Evolutionary conservation across 2,888 invertebrate species (phyloP), one percentile per base, ranked within the genome.

Genomic region (Smittia aterrima): DNA sequence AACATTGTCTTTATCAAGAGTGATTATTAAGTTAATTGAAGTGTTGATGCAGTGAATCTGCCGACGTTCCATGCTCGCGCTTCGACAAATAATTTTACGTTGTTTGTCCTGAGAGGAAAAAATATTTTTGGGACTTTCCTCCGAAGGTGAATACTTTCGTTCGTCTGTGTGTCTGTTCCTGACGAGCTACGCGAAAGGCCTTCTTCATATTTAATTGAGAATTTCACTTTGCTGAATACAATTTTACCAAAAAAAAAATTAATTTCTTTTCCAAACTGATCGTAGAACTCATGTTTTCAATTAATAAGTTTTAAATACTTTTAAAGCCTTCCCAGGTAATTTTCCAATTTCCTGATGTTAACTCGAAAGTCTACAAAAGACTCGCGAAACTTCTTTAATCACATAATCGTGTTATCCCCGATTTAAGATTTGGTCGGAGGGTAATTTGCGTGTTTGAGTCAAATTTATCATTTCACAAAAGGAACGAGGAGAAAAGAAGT

Each of bases 391-490:
- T 25, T n/a, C n/a, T n/a, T 24, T 64, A 24, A 64, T 64, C 25
- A 6, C 24, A 64, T 27, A 64, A 64, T 64, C 64, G 27, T 64
- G 64, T 25, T 64, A 64, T 64, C 64, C 64, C 64, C 1, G 4
- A 13, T 27, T 64, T 27, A 64, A 64, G 22, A 58, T 7, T 64
- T 64, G n/a, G n/a, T 58, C 18, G n/a, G 27, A 62, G 24, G 22
- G 16, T 67, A 38, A 40, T 70, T 53, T 70, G 70, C 70, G 70
- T 70, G 70, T 70, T 27, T 53, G 32, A 11, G 16, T 54, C 13
- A 18, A 70, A 70, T 70, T 70, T 70, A 70, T 70, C 70, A 70
- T 9, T 70, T 24, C 3, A 68, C 41, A 16, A 41, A 22, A 22
- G 27, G 67, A 11, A 40, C 11, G 9, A 66, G 27, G 16, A 20